Evolutionary conservation across 1,140 invertebrate species (phyloP), one percentile per base, ranked within the genome.

Genomic region (Matsumurasca onukii): DNA sequence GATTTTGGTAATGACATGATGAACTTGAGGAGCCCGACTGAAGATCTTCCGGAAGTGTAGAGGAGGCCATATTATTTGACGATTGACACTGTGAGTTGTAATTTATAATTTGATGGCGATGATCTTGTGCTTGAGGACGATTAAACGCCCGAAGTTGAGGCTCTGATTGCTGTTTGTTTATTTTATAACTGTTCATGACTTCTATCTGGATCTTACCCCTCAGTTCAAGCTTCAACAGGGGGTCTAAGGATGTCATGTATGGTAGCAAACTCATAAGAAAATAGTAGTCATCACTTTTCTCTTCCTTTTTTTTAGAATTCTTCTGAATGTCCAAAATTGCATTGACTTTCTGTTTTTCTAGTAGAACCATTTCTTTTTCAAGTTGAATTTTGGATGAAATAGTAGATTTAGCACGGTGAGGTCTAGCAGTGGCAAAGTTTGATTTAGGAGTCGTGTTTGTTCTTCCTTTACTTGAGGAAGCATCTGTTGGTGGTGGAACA

Each of bases 181-280:
- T 12, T 22, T 22, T 52, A 22, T 52, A 52, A 52, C 49, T 52
- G 5, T 52, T 5, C 49, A 52, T 52, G 12, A 52, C 49, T 22
- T 52, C 49, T 12, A 3, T 52, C 22, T 52, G 49, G 22, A 52
- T 52, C 22, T 52, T 52, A 52, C 49, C 20, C 20, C 49, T 52
- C 49, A 52, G 20, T 22, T 52, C 49, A 5, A 52, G 20, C 20
- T 52, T 52, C 20, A 52, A 52, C 3, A 52, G 49, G 5, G 49
- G 49, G 22, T 52, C 49, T 22, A 52, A 15, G 3, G 12, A 5
- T 52, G 12, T 52, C 20, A 52, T 52, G 20, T 52, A 52, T 12
- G 49, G 49, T 22, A 52, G 49, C 49, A 52, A 52, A 22, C 49
- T 52, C 49, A 52, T 52, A 17, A 52, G 22, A 52, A 52, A 52